These are phyloP conservation scores for Masnerella sp. DNA, from an alignment of 2,888 invertebrate species.

Conservation along the genomic window DNA sequence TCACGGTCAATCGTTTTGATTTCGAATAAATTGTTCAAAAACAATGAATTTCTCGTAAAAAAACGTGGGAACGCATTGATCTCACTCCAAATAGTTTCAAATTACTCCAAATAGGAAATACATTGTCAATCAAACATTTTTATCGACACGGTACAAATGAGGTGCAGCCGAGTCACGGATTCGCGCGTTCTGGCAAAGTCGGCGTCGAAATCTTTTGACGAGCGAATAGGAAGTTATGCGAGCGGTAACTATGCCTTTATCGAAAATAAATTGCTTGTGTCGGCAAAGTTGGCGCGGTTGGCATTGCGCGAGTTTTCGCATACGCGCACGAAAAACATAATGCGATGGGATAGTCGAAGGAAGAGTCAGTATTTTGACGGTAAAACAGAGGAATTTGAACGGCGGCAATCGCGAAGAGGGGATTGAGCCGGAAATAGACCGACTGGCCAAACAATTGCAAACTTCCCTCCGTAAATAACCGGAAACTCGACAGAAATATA, in stretches of 20 bases:
- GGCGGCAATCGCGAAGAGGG: conserved; percentile 56
- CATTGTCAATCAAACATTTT: conserved; percentile 4
- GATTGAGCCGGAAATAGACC: conserved; percentile 70
- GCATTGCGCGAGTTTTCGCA: not conserved
- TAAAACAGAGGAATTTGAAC: conserved; percentile 47
- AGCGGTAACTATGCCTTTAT: conserved; percentile 64
- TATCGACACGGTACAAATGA: not conserved
- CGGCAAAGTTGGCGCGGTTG: conserved; percentile 25
- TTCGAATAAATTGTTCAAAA: not conserved
- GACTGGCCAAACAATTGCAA: conserved; percentile 74
- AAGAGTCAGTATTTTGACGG: conserved; percentile 49
- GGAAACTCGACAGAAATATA: conserved; percentile 69
- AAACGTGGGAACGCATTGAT: conserved; percentile 9
- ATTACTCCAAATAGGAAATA: conserved; percentile 13
- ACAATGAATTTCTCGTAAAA: not conserved
- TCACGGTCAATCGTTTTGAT: too few species aligned
- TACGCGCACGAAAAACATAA: conserved; percentile 30
- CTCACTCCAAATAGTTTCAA: conserved; percentile 11
- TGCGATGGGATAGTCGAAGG: conserved; percentile 46
- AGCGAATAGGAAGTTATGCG: conserved; percentile 59
- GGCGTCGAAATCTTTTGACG: conserved; percentile 62
- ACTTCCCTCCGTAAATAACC: conserved; percentile 73
- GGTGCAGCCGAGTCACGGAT: conserved; percentile 7
- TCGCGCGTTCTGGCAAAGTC: conserved; percentile 28
- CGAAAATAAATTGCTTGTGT: conserved; percentile 66